These are phyloP conservation scores for Brachionichthys hirsutus DNA, from an alignment of 2,113 vertebrate genomes.

Conservation along the genomic window DNA sequence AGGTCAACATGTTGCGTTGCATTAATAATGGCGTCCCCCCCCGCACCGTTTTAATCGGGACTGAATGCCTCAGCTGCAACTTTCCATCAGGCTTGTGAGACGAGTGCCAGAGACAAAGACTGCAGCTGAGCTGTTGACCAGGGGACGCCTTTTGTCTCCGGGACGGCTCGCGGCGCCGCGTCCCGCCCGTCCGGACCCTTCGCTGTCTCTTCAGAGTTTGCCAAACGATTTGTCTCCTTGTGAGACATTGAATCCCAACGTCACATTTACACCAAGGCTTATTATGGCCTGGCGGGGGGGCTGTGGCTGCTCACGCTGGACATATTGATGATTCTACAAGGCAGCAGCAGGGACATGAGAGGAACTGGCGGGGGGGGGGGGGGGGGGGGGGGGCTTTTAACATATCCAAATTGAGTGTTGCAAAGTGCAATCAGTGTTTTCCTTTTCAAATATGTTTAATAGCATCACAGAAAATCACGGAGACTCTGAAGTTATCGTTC, in stretches of 20 bases:
- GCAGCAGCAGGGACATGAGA: constrained; percentile 20
- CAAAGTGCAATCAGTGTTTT: constrained; percentile 15
- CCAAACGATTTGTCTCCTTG: constrained; percentile 38
- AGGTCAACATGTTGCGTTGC: constrained; percentile 55
- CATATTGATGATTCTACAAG: constrained; percentile 51
- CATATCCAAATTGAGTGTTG: constrained; percentile 14
- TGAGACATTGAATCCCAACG: constrained; percentile 28
- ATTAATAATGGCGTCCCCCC: constrained; percentile 38
- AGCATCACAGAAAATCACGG: too few relatives aligned
- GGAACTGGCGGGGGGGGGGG: background rate
- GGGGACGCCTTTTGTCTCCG: constrained; percentile 52
- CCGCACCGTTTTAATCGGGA: constrained; percentile 27
- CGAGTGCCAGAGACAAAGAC: constrained; percentile 56
- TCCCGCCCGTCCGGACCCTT: background rate
- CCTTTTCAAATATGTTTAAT: background rate
- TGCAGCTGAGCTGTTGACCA: constrained; percentile 62
- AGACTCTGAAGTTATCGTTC: too few relatives aligned
- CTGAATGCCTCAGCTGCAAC: constrained; percentile 67
- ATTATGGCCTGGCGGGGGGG: constrained; percentile 40
- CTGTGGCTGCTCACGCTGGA: constrained; percentile 40
- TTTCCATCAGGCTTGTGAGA: constrained; percentile 63
- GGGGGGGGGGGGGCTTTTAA: constrained; percentile 25
- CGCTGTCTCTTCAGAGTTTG: constrained; percentile 36
- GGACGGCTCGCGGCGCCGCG: constrained; percentile 34
- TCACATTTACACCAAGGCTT: constrained; percentile 34